phyloP scores from a whole-genome alignment of 2,113 vertebrate genomes.

The Microcebus murinus region DNA sequence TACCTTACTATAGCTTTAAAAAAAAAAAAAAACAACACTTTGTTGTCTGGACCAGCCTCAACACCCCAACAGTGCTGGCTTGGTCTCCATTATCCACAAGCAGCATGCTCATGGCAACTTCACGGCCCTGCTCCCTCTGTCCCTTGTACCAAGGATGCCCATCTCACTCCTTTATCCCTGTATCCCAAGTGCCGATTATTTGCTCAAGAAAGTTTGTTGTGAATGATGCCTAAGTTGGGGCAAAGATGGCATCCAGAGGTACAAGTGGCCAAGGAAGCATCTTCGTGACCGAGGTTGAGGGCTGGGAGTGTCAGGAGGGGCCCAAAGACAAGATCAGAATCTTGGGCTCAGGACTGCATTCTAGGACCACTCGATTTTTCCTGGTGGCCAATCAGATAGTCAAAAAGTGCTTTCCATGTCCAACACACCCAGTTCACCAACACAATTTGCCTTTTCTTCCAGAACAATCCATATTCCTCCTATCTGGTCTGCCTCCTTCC shows the following conservation, averaged over 20 bases:
- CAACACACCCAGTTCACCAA: background rate
- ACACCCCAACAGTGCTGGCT: background rate
- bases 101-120: background rate
- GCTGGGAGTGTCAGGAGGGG: background rate
- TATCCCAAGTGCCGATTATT: background rate
- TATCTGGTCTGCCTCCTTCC: background rate
- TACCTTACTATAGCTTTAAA: background rate
- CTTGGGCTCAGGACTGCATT: background rate
- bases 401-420: background rate
- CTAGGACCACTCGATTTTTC: background rate
- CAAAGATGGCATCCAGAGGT: background rate
- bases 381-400: background rate
- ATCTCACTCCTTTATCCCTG: background rate
- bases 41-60: background rate
- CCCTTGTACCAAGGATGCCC: background rate
- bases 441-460: background rate
- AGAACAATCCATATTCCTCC: background rate
- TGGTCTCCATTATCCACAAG: background rate
- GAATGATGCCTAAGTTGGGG: background rate
- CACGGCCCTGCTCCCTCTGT: background rate
- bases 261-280: background rate
- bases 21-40: background rate
- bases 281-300: background rate
- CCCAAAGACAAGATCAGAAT: background rate
- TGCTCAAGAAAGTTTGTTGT: background rate